A percentile compares a stretch with the other conserved stretches of the same genome.
These are phyloP conservation scores for Coracopsis vasa DNA, from an alignment of 2,113 vertebrate species.

Conservation along the genomic window DNA sequence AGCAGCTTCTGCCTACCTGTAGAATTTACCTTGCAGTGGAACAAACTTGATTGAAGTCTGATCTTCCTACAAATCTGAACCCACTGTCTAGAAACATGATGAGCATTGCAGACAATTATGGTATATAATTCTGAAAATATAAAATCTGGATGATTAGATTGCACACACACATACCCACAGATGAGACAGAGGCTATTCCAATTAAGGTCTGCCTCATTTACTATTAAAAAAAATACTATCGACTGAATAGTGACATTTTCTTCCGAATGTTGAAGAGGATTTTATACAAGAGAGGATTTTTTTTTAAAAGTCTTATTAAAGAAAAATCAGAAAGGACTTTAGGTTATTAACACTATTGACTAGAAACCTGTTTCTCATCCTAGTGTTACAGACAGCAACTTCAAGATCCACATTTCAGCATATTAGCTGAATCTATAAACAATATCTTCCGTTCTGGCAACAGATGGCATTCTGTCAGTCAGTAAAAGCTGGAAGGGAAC, in stretches of 20 bases:
- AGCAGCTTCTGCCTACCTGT: neutral
- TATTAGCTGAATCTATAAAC: constrained; percentile 9
- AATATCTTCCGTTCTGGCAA: constrained; percentile 5
- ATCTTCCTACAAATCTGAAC: neutral
- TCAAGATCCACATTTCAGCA: neutral
- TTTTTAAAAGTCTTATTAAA: neutral
- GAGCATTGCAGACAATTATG: neutral
- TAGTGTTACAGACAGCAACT: neutral
- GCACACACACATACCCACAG: neutral
- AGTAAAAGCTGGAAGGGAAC: neutral
- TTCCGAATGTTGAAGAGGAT: neutral
- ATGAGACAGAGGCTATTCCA: neutral
- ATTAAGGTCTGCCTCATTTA: neutral
- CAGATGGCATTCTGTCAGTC: constrained; percentile 43
- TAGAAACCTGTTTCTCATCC: neutral
- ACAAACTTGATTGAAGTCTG: neutral
- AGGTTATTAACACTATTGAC: neutral
- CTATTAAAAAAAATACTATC: neutral
- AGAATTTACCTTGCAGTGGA: neutral
- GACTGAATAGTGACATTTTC: neutral
- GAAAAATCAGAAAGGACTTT: neutral
- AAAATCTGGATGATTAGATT: neutral
- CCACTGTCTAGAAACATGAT: neutral
- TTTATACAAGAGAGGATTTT: neutral
- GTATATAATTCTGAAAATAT: neutral